Conservation (phyloP, 2,113 vertebrate species). For the Nycticorax nycticorax region DNA sequence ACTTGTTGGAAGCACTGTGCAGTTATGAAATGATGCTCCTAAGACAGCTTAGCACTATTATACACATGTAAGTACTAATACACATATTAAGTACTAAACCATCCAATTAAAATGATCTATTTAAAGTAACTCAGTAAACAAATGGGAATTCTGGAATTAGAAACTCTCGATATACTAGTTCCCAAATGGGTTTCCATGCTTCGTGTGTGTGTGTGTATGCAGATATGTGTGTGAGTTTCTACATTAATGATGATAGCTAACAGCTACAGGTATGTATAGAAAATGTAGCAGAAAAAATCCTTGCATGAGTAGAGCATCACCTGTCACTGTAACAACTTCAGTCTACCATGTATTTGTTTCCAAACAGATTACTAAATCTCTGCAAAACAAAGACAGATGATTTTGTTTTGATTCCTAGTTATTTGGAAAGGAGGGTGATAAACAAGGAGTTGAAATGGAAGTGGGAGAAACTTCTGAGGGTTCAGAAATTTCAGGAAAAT, state of each 20-base stretch:
- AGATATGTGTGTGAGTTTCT: neutral
- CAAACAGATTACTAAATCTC: neutral
- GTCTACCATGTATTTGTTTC: neutral
- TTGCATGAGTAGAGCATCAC: neutral
- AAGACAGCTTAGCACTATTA: neutral
- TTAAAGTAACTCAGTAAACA: conserved; percentile 12
- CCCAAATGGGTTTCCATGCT: neutral
- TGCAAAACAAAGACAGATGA: neutral
- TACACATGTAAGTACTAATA: neutral
- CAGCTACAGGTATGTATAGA: neutral
- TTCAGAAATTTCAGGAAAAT: neutral
- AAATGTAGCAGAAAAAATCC: neutral
- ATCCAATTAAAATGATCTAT: neutral
- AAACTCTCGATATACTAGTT: neutral
- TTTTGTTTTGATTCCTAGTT: neutral
- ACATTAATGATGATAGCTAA: neutral
- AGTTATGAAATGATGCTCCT: neutral
- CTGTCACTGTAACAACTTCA: neutral
- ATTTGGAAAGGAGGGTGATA: neutral
- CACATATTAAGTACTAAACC: neutral
- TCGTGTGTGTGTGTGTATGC: neutral
- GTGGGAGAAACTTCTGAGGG: neutral
- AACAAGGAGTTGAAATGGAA: neutral
- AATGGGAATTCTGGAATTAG: neutral
- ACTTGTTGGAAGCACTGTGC: neutral